phyloP scores from a whole-genome alignment of 1,140 invertebrate species.

The Ptiloglossa arizonensis region DNA sequence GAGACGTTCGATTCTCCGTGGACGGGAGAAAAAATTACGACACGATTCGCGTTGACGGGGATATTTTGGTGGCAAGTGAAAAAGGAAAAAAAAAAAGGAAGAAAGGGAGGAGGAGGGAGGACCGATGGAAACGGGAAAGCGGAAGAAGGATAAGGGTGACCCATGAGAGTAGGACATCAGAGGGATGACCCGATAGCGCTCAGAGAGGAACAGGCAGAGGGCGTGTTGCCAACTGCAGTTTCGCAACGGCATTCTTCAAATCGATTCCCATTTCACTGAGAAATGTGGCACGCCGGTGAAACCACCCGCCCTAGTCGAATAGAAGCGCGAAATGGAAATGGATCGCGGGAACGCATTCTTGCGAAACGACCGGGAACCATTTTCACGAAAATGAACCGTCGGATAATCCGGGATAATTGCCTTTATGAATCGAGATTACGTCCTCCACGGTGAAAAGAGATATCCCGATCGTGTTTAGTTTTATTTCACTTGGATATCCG shows the following conservation, averaged over 20 bases:
- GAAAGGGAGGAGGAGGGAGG: background rate
- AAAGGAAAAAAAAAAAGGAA: constrained; percentile 12
- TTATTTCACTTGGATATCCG: background rate
- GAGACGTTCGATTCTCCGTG: background rate
- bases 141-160: constrained; percentile 28
- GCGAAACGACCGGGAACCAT: constrained; percentile 29
- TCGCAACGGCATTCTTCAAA: constrained; percentile 72
- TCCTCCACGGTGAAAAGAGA: background rate
- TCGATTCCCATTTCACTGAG: constrained; percentile 75
- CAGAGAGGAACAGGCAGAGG: constrained; percentile 66
- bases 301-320: constrained; percentile 43
- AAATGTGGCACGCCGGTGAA: constrained; percentile 61
- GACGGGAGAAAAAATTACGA: background rate
- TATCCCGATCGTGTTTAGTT: background rate
- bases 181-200: constrained; percentile 60
- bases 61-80: constrained; percentile 40
- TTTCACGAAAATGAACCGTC: constrained; percentile 33
- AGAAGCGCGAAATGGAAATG: constrained; percentile 62
- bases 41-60: constrained; percentile 1
- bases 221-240: constrained; percentile 75
- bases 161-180: constrained; percentile 56
- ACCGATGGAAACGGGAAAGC: constrained; percentile 18
- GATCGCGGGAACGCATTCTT: constrained; percentile 45
- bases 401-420: constrained; percentile 57
- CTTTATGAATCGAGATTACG: constrained; percentile 7